These are phyloP conservation scores for Premnoplex brunnescens DNA, from an alignment of 2,797 vertebrate genomes.

Conservation along the genomic window DNA sequence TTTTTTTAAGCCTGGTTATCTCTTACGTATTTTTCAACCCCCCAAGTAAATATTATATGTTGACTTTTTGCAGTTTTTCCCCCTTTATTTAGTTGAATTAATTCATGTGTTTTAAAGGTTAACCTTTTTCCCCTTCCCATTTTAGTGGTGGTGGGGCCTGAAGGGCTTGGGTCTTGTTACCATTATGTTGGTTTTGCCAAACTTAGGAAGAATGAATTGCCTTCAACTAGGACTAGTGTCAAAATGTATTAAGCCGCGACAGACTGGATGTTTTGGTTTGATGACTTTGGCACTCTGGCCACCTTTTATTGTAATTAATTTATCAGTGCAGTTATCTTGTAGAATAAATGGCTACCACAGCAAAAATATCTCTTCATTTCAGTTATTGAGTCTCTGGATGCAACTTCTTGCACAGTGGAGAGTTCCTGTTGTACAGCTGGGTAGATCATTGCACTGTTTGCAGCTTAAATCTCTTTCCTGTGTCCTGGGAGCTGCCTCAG, in stretches of 20 bases:
- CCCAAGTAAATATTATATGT: background rate
- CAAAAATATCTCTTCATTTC: background rate
- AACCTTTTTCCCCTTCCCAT: rapidly evolving
- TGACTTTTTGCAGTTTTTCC: background rate
- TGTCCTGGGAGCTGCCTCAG: background rate
- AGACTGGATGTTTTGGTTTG: background rate
- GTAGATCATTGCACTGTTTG: background rate
- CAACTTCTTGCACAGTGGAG: background rate
- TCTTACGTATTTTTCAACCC: rapidly evolving
- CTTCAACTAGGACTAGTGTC: background rate
- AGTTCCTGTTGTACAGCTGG: background rate
- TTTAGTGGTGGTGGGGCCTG: background rate
- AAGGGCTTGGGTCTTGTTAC: background rate
- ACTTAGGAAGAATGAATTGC: background rate
- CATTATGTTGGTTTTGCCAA: background rate
- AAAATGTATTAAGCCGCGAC: background rate
- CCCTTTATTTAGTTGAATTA: background rate
- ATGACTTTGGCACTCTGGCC: background rate
- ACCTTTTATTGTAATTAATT: background rate
- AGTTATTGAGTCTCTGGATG: rapidly evolving
- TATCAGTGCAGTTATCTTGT: background rate
- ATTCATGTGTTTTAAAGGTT: background rate
- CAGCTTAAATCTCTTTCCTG: background rate
- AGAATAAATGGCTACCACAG: background rate
- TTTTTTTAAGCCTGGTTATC: background rate